Conservation (phyloP, 1,140 invertebrate species). For the Cheumatopsyche charites region DNA sequence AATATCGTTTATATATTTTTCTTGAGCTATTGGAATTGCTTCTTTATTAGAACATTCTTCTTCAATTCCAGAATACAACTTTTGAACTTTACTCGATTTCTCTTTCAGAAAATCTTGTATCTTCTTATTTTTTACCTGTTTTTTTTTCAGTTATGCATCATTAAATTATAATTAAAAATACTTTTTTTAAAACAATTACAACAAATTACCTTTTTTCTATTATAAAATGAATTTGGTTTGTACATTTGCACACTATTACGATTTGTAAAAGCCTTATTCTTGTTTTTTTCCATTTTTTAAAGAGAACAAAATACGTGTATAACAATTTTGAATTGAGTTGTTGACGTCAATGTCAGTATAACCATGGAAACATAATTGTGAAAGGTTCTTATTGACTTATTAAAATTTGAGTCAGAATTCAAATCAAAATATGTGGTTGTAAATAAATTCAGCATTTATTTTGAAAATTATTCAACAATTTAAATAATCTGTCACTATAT, state of each 20-base stretch:
- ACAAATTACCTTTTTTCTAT: constrained; percentile 56
- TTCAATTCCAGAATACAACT: background rate
- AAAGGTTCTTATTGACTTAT: too few relatives aligned
- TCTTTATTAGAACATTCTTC: constrained; percentile 26
- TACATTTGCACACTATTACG: too few relatives aligned
- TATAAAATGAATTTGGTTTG: constrained; percentile 55
- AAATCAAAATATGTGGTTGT: too few relatives aligned
- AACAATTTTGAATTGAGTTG: too few relatives aligned
- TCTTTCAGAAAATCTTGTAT: constrained; percentile 44
- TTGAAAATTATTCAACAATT: too few relatives aligned
- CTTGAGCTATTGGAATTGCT: constrained; percentile 50
- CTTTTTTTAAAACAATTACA: constrained; percentile 24
- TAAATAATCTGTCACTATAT: too few relatives aligned
- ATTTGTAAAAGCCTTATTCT: too few relatives aligned
- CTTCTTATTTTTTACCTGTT: constrained; percentile 42
- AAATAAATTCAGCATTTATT: too few relatives aligned
- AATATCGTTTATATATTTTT: constrained; percentile 54
- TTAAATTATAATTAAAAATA: background rate
- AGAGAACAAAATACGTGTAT: too few relatives aligned
- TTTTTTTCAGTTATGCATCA: background rate
- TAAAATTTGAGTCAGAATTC: too few relatives aligned
- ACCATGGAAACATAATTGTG: too few relatives aligned
- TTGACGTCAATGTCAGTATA: too few relatives aligned
- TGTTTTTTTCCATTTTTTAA: background rate
- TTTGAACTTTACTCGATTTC: constrained; percentile 34